Percentiles rank a stretch among this genome's conserved stretches.
Evolutionary conservation across 2,797 vertebrate species (phyloP).

Genomic region (Gymnoscopelus microlampas): DNA sequence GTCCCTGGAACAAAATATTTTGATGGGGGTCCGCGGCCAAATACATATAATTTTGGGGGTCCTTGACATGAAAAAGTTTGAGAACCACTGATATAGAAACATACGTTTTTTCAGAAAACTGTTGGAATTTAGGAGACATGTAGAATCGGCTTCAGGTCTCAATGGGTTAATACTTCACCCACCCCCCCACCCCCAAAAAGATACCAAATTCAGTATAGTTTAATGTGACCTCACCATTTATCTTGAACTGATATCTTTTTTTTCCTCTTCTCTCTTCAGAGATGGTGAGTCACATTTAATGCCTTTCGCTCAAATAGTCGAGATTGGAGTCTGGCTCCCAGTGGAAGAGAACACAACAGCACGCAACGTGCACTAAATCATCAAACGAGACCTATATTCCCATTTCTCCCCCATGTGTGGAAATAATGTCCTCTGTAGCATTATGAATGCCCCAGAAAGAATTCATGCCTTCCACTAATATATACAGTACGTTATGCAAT

Average conservation of each 20-base stretch:
- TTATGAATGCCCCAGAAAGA: slow-evolving; percentile 27
- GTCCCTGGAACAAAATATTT: too few species aligned
- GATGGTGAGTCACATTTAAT: slow-evolving; percentile 66
- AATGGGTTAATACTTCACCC: too few species aligned
- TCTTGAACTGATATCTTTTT: slow-evolving; percentile 65
- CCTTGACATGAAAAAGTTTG: too few species aligned
- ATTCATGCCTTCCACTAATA: slow-evolving; percentile 12
- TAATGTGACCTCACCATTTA: slow-evolving; percentile 45
- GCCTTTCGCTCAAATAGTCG: slow-evolving; percentile 63
- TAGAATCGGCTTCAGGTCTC: too few species aligned
- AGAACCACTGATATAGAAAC: too few species aligned
- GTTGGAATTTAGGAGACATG: too few species aligned
- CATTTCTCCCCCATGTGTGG: slow-evolving; percentile 41
- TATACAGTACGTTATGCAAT: too few species aligned
- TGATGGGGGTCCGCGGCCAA: too few species aligned
- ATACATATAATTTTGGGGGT: too few species aligned
- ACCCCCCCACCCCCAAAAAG: too few species aligned
- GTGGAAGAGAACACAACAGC: slow-evolving; percentile 43
- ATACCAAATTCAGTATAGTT: slow-evolving; percentile 35
- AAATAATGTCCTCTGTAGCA: slow-evolving; percentile 40
- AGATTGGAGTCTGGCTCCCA: slow-evolving; percentile 65
- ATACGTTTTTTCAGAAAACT: too few species aligned
- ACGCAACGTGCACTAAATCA: slow-evolving; percentile 50
- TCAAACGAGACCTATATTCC: slow-evolving; percentile 59
- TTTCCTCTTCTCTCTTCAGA: slow-evolving; percentile 33